These are phyloP conservation scores for Chydorus sphaericus DNA, from an alignment of 2,888 invertebrate species.

Conservation along the genomic window DNA sequence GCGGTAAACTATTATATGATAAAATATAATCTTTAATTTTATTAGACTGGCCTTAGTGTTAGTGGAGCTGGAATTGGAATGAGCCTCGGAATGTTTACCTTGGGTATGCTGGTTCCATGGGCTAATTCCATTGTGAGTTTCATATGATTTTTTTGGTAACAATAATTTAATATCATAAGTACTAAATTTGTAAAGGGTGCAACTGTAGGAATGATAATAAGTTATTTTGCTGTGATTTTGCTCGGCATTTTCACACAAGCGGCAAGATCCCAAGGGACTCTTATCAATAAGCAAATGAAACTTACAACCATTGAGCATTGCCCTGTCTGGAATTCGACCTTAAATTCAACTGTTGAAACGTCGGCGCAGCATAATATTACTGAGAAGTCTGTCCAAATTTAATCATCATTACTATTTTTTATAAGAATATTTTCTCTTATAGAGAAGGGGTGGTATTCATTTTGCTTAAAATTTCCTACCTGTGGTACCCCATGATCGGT, in stretches of 20 bases:
- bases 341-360: too few species aligned
- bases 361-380: too few species aligned
- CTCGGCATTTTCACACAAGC: constrained; percentile 23
- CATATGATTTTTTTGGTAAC: neutral
- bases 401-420: too few species aligned
- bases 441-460: too few species aligned
- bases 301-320: neutral
- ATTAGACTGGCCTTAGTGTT: constrained; percentile 39
- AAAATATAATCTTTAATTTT: constrained; percentile 29
- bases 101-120: constrained; percentile 80
- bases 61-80: constrained; percentile 83
- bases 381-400: too few species aligned
- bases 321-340: too few species aligned
- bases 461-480: too few species aligned
- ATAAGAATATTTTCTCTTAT: too few species aligned
- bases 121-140: constrained; percentile 57
- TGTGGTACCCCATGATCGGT: too few species aligned
- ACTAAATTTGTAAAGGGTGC: too few species aligned
- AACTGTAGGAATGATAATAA: constrained; percentile 20
- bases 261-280: constrained; percentile 13
- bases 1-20: too few species aligned
- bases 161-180: neutral
- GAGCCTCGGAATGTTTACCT: constrained; percentile 66
- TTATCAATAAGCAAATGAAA: neutral
- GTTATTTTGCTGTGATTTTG: constrained; percentile 22